A percentile compares a stretch with the other conserved stretches of the same genome.
Conservation (phyloP, 2,113 vertebrate genomes). For the Hyla sarda region DNA sequence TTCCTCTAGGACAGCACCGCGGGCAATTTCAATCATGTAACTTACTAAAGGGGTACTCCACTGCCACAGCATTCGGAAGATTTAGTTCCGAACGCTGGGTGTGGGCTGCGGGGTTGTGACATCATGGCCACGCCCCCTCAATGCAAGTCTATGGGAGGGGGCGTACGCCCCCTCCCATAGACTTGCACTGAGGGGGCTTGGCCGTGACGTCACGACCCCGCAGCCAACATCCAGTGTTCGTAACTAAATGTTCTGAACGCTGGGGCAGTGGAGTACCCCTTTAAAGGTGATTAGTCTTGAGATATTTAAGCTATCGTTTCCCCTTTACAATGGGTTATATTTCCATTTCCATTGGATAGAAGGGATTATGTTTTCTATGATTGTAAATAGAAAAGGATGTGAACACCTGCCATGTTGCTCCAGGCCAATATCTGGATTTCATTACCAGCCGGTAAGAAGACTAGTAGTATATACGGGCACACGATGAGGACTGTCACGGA, state of each 20-base stretch:
- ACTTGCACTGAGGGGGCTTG: too few species aligned
- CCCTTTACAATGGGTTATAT: neutral
- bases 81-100: too few species aligned
- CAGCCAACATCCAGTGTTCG: too few species aligned
- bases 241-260: too few species aligned
- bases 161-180: too few species aligned
- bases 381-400: slow-evolving; percentile 12
- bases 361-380: neutral
- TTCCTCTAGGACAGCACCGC: neutral
- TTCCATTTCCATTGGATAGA: neutral
- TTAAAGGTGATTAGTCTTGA: neutral
- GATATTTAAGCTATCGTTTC: slow-evolving; percentile 6
- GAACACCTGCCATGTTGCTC: slow-evolving; percentile 26
- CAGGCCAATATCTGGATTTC: slow-evolving; percentile 44
- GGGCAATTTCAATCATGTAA: neutral
- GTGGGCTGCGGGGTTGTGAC: too few species aligned
- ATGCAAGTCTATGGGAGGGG: too few species aligned
- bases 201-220: too few species aligned
- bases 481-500: neutral
- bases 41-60: neutral
- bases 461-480: neutral
- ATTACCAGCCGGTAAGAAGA: slow-evolving; percentile 27
- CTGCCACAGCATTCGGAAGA: too few species aligned
- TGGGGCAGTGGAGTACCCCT: too few species aligned
- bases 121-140: too few species aligned